Percentiles rank a stretch among this genome's conserved stretches.
phyloP scores from a whole-genome alignment of 2,797 vertebrate genomes.

The Anas bahamensis region DNA sequence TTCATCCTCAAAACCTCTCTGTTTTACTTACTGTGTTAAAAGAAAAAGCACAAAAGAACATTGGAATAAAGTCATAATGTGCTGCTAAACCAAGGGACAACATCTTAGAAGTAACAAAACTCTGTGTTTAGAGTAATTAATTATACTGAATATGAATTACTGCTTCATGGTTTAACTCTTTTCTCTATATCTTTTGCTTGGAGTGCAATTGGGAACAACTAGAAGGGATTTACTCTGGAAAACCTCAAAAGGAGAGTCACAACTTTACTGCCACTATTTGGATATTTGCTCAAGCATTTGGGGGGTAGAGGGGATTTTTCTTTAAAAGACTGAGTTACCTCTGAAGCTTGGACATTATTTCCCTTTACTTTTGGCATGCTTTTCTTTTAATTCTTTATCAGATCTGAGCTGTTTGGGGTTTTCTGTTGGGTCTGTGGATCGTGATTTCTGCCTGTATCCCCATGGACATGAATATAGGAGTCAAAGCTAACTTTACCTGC shows the following conservation, averaged over 20 bases:
- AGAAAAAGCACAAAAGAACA: neutral
- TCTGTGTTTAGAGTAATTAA: neutral
- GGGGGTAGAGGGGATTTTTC: neutral
- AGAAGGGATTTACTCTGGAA: neutral
- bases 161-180: neutral
- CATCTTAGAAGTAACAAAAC: neutral
- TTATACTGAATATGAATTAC: neutral
- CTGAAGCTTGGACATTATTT: neutral
- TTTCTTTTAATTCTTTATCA: neutral
- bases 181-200: neutral
- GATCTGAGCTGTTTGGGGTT: neutral
- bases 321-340: neutral
- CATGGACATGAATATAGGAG: neutral
- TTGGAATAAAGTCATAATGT: neutral
- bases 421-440: neutral
- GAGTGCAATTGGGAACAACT: neutral
- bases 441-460: neutral
- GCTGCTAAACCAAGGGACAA: neutral
- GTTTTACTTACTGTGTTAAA: neutral
- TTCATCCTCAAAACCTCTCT: slow-evolving; percentile 15
- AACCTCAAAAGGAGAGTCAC: neutral
- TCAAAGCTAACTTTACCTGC: neutral
- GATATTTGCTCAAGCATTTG: neutral
- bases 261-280: neutral
- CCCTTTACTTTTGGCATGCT: neutral